These are phyloP conservation scores for Graphium colonna DNA, from an alignment of 2,888 invertebrate species.

Conservation along the genomic window DNA sequence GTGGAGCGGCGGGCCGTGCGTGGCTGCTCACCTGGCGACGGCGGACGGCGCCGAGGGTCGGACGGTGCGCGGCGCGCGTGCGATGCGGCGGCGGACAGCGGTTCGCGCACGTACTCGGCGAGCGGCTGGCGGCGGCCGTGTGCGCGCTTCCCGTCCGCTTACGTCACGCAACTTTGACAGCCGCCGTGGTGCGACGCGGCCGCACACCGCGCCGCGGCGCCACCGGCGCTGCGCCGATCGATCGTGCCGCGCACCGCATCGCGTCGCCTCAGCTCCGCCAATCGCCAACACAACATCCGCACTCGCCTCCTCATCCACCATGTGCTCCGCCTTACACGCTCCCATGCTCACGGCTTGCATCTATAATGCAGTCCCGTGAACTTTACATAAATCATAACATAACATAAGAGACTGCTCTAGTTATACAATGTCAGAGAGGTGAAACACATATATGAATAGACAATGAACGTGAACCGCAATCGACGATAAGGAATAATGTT, in stretches of 20 bases:
- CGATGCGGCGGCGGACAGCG: conserved; percentile 41
- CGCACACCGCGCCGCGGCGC: conserved; percentile 34
- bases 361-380: neutral
- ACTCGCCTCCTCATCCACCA: neutral
- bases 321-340: conserved; percentile 9
- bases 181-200: conserved; percentile 36
- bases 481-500: no score
- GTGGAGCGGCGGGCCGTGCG: conserved; percentile 49
- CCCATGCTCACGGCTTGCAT: neutral
- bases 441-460: no score
- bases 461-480: no score
- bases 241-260: conserved; percentile 40
- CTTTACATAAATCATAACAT: neutral
- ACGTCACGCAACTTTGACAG: conserved; percentile 68
- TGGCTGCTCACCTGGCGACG: conserved; percentile 58
- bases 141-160: conserved; percentile 61
- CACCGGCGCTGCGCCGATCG: conserved; percentile 50
- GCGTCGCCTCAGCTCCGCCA: conserved; percentile 20
- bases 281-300: conserved; percentile 24
- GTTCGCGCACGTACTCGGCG: conserved; percentile 54
- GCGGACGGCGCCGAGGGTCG: no score
- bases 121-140: conserved; percentile 62
- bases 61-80: conserved; percentile 41
- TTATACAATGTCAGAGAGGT: neutral
- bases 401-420: neutral